Base-by-base conservation (phyloP, 2,888 invertebrate species). In the Neocrepidodera transversa region DNA sequence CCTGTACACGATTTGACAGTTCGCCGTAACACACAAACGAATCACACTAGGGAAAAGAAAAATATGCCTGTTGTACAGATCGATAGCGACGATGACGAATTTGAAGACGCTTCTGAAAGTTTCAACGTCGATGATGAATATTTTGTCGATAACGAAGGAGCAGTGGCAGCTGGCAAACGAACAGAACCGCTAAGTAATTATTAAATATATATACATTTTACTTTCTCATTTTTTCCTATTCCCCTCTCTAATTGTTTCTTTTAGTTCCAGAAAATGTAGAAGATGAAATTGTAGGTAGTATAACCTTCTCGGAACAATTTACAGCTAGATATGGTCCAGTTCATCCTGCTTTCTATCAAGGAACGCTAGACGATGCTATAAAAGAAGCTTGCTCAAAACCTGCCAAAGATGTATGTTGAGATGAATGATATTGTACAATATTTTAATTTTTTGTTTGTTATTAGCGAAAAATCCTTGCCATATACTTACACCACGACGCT, bases 401-500 rank as follows among this genome's bases (percentile, higher is more conserved):
- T 60, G 95, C 95, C 58, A 92, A 89, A 83, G 94, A 95, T 81
- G 96, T 94, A 81, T 78, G 81, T 78, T n/a, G n/a, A n/a, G n/a
- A n/a, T n/a, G n/a, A n/a, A n/a, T n/a, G n/a, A n/a, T n/a, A n/a
- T n/a, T n/a, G 26, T 32, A 17, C 53, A 42, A 48, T 50, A 36
- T 32, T 49, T 17, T 8, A 8, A 13, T 51, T 28, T 49, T 13
- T 59, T 38, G 13, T 58, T 20, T 35, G 38, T 38, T 57, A 1
- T 32, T 82, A 97, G 93, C 87, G 97, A 67, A 94, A 94, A 81
- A 85, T 97, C 58, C 82, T 99, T 68, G 97, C 95, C 14, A 86
- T 99, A 61, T 99, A 99, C 82, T 85, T 99, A 20, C 98, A 99
- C 79, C 95, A 98, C 79, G 98, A 98, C 79, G 88, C 88, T 66